Conservation (phyloP, 2,113 vertebrate species). For the Emydura subglobosa region DNA sequence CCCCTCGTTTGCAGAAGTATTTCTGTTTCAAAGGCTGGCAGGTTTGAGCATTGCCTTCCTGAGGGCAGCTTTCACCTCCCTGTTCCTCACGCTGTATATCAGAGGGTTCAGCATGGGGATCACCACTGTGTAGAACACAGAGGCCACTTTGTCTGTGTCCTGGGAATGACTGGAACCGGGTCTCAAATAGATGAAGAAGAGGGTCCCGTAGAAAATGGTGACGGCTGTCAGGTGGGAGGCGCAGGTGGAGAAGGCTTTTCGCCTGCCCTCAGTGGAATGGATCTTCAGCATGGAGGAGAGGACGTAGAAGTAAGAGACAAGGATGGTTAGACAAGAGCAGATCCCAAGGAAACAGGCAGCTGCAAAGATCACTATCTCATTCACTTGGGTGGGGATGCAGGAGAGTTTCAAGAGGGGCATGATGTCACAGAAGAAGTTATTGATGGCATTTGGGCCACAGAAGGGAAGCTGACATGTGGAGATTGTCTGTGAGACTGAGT, state of each 20-base stretch:
- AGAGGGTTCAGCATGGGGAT: constrained; percentile 1
- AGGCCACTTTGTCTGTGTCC: constrained; percentile 58
- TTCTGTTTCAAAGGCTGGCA: too few species aligned
- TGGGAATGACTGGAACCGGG: constrained; percentile 66
- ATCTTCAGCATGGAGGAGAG: constrained; percentile 36
- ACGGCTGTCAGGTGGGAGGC: constrained; percentile 58
- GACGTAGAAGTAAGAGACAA: constrained; percentile 42
- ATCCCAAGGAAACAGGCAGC: constrained; percentile 62
- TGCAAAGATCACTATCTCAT: constrained; percentile 54
- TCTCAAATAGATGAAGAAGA: constrained; percentile 62
- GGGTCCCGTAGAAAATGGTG: constrained; percentile 46
- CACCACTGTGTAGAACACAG: constrained; percentile 66
- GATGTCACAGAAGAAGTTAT: constrained; percentile 71
- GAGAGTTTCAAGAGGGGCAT: constrained; percentile 53
- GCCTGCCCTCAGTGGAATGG: neutral
- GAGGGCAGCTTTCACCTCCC: constrained; percentile 49
- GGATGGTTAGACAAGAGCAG: constrained; percentile 47
- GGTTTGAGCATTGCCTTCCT: neutral
- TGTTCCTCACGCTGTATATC: constrained; percentile 62
- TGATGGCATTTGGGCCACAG: constrained; percentile 50
- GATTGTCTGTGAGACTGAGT: constrained; percentile 36
- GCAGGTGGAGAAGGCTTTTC: constrained; percentile 70
- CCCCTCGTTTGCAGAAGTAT: too few species aligned
- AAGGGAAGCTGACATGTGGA: constrained; percentile 52
- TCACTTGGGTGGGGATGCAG: constrained; percentile 18